Percentiles rank a stretch among this genome's conserved stretches.
phyloP scores from a whole-genome alignment of 2,888 invertebrate species.

The Aporophyla lueneburgensis region DNA sequence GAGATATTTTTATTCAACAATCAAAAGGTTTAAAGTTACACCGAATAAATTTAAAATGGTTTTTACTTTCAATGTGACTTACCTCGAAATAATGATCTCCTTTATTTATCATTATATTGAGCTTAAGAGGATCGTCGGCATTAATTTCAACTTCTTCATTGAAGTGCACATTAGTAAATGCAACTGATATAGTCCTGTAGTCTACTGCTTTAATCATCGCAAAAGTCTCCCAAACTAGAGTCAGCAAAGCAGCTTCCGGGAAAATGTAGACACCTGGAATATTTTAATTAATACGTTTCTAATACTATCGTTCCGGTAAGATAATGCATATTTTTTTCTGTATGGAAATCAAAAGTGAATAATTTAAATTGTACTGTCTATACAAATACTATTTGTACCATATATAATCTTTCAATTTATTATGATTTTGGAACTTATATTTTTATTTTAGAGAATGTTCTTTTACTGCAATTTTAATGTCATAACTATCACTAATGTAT shows the following conservation, averaged over 20 bases:
- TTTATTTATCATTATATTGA: conserved; percentile 69
- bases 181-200: conserved; percentile 40
- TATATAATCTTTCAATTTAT: no score
- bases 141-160: conserved; percentile 50
- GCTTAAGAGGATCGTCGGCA: conserved; percentile 92
- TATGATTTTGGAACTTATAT: no score
- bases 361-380: neutral
- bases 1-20: neutral
- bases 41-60: neutral
- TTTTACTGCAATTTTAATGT: neutral
- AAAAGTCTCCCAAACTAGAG: conserved; percentile 86
- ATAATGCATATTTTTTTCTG: neutral
- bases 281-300: neutral
- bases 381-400: no score
- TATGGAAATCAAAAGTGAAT: neutral
- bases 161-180: conserved; percentile 35
- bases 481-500: neutral
- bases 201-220: conserved; percentile 46
- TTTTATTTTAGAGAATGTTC: no score
- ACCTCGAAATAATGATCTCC: conserved; percentile 49
- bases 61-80: neutral
- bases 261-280: conserved; percentile 90
- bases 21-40: neutral
- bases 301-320: no score
- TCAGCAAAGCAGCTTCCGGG: conserved; percentile 91